Conservation (phyloP, 2,888 invertebrate species). For the Cordilura impudica region DNA sequence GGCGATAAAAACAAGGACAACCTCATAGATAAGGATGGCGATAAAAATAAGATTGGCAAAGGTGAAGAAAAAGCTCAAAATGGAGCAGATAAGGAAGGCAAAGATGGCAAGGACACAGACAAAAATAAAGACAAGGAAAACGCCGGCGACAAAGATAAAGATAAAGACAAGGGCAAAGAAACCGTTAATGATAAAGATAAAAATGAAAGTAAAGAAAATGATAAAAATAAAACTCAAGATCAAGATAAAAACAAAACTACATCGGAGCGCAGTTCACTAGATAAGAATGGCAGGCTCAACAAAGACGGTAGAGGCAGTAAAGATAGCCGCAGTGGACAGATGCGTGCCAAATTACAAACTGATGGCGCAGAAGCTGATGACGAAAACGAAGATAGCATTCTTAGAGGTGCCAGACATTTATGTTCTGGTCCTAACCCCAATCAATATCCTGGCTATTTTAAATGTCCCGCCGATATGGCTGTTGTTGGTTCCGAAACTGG, state of each 20-base stretch:
- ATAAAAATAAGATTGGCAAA: neutral
- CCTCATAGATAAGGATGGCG: neutral
- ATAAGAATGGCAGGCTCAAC: neutral
- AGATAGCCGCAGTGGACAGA: neutral
- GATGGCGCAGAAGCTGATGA: constrained; percentile 55
- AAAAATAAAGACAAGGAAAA: constrained; percentile 2
- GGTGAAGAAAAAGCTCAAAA: neutral
- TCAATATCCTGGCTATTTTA: constrained; percentile 71
- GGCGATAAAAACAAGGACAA: neutral
- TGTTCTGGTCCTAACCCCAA: constrained; percentile 64
- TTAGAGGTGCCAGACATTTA: constrained; percentile 3
- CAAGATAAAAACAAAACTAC: neutral
- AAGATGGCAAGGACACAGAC: neutral
- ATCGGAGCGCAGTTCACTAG: neutral
- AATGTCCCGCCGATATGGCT: constrained; percentile 69
- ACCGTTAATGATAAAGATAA: constrained; percentile 7
- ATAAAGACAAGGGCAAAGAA: constrained; percentile 12
- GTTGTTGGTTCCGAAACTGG: constrained; percentile 76
- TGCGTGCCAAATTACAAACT: neutral
- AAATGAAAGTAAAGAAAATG: too few species aligned
- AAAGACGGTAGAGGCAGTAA: neutral
- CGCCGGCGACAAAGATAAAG: neutral
- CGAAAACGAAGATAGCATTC: constrained; percentile 35
- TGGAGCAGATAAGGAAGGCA: neutral
- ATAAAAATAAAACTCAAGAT: constrained; percentile 3